These are phyloP conservation scores for Galemys pyrenaicus DNA, from an alignment of 2,113 vertebrate genomes.

Conservation along the genomic window DNA sequence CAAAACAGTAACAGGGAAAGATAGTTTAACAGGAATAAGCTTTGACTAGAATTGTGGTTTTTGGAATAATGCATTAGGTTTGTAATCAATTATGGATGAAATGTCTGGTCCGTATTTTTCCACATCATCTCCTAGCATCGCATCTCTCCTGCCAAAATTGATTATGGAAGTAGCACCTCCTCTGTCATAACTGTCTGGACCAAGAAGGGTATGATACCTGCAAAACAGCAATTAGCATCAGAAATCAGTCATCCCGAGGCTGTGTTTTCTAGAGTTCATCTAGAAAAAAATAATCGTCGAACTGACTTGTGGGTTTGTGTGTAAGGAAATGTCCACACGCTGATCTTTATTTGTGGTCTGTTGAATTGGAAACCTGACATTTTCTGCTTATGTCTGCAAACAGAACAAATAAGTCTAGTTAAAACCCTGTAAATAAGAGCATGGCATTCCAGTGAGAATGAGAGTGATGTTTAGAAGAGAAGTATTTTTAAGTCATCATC, in stretches of 20 bases:
- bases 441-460: background rate
- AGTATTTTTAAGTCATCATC: background rate
- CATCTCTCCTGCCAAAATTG: conserved; percentile 59
- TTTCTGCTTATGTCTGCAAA: conserved; percentile 21
- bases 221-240: conserved; percentile 55
- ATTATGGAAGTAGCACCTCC: conserved; percentile 58
- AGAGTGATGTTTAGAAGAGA: background rate
- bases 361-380: conserved; percentile 31
- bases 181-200: conserved; percentile 62
- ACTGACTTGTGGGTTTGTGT: background rate
- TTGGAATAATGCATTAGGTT: conserved; percentile 68
- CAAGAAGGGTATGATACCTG: background rate
- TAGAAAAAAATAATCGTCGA: background rate
- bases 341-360: background rate
- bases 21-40: conserved; percentile 63
- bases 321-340: background rate
- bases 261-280: conserved; percentile 56
- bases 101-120: conserved; percentile 66
- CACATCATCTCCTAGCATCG: conserved; percentile 26
- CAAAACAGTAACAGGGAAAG: conserved; percentile 53
- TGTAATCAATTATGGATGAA: conserved; percentile 79
- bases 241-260: conserved; percentile 47
- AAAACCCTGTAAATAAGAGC: background rate
- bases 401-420: background rate
- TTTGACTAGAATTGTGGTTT: conserved; percentile 33